A percentile compares a stretch with the other conserved stretches of the same genome.
These are phyloP conservation scores for Petrolisthes manimaculis DNA, from an alignment of 2,888 invertebrate species.

Conservation along the genomic window DNA sequence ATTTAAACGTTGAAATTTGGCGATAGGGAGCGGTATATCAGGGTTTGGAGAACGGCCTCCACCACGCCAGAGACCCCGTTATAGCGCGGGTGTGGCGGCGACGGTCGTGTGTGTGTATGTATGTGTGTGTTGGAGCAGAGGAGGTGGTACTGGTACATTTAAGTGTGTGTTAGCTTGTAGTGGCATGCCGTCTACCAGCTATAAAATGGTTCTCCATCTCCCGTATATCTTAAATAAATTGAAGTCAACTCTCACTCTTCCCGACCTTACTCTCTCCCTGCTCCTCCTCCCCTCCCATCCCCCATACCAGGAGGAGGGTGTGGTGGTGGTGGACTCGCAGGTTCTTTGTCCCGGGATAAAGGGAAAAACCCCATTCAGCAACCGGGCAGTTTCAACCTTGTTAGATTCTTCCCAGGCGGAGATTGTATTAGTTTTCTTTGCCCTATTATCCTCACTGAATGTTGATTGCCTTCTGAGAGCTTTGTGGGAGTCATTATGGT, in stretches of 20 bases:
- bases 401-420: neutral
- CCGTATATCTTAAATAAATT: neutral
- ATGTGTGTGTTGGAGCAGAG: neutral
- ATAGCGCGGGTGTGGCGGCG: conserved; percentile 27
- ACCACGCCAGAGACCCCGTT: conserved; percentile 47
- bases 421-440: too few species aligned
- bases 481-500: too few species aligned
- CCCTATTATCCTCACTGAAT: too few species aligned
- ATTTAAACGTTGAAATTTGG: neutral
- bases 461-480: too few species aligned
- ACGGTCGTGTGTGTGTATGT: conserved; percentile 34
- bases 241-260: neutral
- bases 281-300: neutral
- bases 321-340: neutral
- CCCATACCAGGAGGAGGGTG: neutral
- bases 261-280: neutral
- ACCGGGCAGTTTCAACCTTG: neutral
- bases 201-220: neutral
- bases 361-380: neutral
- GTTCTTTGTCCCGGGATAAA: conserved; percentile 1
- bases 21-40: conserved; percentile 10
- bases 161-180: conserved; percentile 6
- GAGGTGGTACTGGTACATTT: conserved; percentile 7
- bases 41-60: conserved; percentile 22
- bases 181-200: neutral